Percentiles rank a stretch among this genome's conserved stretches.
These are phyloP conservation scores for Endomychus coccineus DNA, from an alignment of 2,888 invertebrate genomes.

Conservation along the genomic window DNA sequence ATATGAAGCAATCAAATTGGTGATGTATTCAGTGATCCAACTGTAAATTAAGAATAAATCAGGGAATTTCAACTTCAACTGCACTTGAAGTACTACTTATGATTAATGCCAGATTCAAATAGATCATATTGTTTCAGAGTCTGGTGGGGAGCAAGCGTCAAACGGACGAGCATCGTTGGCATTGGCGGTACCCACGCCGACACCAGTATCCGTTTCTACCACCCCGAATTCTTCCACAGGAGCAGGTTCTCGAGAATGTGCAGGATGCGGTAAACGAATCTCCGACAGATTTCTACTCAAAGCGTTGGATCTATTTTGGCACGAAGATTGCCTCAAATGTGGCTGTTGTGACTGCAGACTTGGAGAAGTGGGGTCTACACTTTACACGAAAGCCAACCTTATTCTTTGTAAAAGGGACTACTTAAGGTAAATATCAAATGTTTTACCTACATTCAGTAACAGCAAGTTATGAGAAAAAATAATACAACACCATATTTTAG, in stretches of 20 bases:
- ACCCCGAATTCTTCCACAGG: conserved; percentile 34
- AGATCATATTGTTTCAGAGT: conserved; percentile 32
- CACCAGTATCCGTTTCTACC: conserved; percentile 32
- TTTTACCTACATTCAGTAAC: too few species aligned
- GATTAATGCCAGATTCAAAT: background rate
- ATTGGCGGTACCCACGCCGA: conserved; percentile 34
- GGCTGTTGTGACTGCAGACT: conserved; percentile 88
- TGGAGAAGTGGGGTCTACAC: conserved; percentile 87
- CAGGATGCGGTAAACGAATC: conserved; percentile 80
- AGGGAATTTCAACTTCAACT: too few species aligned
- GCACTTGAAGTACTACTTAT: background rate
- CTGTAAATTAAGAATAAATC: too few species aligned
- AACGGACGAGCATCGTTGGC: conserved; percentile 35
- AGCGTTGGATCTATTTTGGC: conserved; percentile 87
- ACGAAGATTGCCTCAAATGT: conserved; percentile 88
- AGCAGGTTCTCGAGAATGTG: conserved; percentile 59
- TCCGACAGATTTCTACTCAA: conserved; percentile 75
- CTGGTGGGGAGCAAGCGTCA: conserved; percentile 40
- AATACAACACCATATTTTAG: too few species aligned
- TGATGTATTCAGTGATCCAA: too few species aligned
- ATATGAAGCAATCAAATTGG: too few species aligned
- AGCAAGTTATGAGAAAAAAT: too few species aligned
- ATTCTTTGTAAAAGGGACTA: conserved; percentile 89
- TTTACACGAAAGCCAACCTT: conserved; percentile 85
- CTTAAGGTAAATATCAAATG: conserved; percentile 58